phyloP scores from a whole-genome alignment of 2,797 vertebrate genomes.

The Rhinella marina region DNA sequence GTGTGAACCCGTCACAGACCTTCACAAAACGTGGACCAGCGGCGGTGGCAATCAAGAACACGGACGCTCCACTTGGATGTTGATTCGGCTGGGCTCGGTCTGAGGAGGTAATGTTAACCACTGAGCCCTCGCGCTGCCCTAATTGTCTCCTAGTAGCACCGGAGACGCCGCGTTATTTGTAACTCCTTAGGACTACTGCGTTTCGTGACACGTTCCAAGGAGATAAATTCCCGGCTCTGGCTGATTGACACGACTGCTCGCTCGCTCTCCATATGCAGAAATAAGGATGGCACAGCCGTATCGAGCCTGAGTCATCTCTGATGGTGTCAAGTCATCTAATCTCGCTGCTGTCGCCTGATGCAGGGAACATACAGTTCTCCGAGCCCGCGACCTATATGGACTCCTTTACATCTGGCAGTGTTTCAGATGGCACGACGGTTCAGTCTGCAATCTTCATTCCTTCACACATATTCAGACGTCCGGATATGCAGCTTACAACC shows the following conservation, averaged over 20 bases:
- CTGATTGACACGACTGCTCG: conserved; percentile 10
- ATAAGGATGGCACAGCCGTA: background rate
- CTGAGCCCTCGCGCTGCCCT: background rate
- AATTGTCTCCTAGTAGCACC: background rate
- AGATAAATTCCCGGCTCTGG: background rate
- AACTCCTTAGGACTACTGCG: no score
- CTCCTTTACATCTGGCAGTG: background rate
- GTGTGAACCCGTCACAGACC: no score
- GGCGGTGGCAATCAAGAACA: no score
- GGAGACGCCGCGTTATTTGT: conserved; percentile 2
- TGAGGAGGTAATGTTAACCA: background rate
- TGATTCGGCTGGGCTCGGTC: background rate
- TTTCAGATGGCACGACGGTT: background rate
- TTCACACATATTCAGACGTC: background rate
- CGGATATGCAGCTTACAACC: background rate
- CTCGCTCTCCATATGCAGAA: conserved; percentile 11
- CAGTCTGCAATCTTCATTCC: background rate
- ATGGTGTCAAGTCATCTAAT: background rate
- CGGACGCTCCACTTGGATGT: background rate
- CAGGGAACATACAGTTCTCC: background rate
- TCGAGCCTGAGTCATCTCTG: conserved; percentile 11
- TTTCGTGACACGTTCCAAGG: background rate
- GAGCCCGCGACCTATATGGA: background rate
- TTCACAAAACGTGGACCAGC: no score
- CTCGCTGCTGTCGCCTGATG: background rate